Conservation (phyloP, 2,888 invertebrate genomes). For the Blera fallax region DNA sequence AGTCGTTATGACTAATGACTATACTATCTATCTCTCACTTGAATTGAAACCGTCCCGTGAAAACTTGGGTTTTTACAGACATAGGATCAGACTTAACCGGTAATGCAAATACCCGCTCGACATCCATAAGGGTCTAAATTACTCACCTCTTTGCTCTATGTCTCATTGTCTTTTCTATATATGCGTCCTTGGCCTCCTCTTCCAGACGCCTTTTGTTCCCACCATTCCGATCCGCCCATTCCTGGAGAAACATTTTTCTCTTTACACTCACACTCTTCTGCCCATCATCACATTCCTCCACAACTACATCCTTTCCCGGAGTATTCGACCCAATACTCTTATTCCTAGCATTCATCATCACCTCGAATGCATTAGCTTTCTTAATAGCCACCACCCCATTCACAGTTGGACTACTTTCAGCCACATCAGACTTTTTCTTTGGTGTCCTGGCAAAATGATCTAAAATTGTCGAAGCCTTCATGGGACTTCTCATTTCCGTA, state of each 20-base stretch:
- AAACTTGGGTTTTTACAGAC: too few species aligned
- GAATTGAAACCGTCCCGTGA: too few species aligned
- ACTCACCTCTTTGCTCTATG: constrained; percentile 84
- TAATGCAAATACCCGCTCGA: too few species aligned
- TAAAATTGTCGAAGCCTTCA: constrained; percentile 74
- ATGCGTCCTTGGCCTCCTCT: constrained; percentile 84
- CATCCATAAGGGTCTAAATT: too few species aligned
- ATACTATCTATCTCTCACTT: too few species aligned
- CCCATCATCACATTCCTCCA: constrained; percentile 29
- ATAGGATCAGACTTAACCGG: too few species aligned
- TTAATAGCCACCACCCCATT: constrained; percentile 40
- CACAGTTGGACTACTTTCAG: not conserved
- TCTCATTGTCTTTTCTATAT: constrained; percentile 84
- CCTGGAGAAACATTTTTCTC: constrained; percentile 83
- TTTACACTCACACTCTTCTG: constrained; percentile 81
- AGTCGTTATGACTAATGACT: too few species aligned
- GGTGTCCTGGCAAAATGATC: constrained; percentile 76
- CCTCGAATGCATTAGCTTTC: constrained; percentile 84
- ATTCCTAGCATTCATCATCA: constrained; percentile 87
- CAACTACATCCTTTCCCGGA: constrained; percentile 82
- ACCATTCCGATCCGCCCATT: constrained; percentile 86
- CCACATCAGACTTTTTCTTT: constrained; percentile 61
- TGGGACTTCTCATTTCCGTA: constrained; percentile 73
- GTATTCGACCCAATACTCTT: constrained; percentile 86
- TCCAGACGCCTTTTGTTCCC: constrained; percentile 85